Evolutionary conservation across 2,888 invertebrate species (phyloP).

Genomic region (Rugalucina vietnamica): DNA sequence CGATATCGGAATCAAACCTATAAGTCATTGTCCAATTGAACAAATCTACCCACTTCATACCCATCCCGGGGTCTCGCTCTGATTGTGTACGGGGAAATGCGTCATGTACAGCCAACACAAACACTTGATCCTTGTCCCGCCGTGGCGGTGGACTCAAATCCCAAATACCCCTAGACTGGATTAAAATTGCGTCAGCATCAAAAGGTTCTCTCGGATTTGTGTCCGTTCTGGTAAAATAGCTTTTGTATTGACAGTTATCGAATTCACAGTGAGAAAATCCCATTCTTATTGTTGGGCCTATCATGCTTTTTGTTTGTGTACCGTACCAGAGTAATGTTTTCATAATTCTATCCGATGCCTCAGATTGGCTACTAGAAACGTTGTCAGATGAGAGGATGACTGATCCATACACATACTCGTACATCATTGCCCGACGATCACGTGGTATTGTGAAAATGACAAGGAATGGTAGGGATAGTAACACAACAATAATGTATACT

Average conservation of each 20-base stretch:
- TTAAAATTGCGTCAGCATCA: conserved; percentile 18
- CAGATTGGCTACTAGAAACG: too few relatives aligned
- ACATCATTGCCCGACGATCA: too few relatives aligned
- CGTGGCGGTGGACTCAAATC: background rate
- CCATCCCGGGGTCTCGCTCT: too few relatives aligned
- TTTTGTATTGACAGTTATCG: background rate
- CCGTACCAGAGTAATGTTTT: conserved; percentile 28
- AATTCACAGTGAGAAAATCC: background rate
- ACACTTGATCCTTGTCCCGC: conserved; percentile 12
- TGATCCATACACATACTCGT: too few relatives aligned
- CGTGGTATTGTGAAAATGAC: too few relatives aligned
- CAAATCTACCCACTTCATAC: too few relatives aligned
- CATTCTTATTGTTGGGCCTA: background rate
- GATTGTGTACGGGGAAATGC: background rate
- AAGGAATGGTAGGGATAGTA: too few relatives aligned
- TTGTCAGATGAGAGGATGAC: too few relatives aligned
- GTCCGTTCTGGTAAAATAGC: background rate
- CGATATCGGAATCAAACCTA: too few relatives aligned
- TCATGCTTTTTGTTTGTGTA: background rate
- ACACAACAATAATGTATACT: too few relatives aligned
- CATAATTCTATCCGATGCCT: too few relatives aligned
- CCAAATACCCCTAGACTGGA: conserved; percentile 3
- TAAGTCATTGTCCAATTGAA: too few relatives aligned
- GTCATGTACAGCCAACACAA: conserved; percentile 31
- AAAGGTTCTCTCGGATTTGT: background rate